Conservation (phyloP, 2,888 invertebrate genomes). For the Polymixis lichenea region DNA sequence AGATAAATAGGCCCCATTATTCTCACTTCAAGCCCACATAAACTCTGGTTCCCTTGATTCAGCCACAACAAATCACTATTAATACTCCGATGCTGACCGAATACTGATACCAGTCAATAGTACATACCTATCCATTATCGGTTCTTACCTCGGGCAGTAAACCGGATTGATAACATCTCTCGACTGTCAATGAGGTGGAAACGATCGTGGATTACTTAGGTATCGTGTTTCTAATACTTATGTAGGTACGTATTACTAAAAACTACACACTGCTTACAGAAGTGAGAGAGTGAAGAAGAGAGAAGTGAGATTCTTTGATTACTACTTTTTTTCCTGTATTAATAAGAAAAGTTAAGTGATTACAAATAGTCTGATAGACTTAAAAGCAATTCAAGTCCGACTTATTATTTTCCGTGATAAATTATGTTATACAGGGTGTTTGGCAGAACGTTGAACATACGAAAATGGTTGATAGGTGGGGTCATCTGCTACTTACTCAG, state of each 20-base stretch:
- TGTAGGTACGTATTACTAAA: background rate
- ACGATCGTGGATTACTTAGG: background rate
- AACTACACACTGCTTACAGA: background rate
- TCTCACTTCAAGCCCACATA: conserved; percentile 36
- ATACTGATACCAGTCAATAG: conserved; percentile 45
- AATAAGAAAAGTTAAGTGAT: no score
- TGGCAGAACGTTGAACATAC: no score
- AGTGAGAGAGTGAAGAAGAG: background rate
- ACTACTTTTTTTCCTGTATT: no score
- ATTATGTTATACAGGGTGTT: no score
- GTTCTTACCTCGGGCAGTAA: background rate
- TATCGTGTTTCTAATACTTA: conserved; percentile 1
- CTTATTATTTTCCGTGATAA: no score
- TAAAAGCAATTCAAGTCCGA: no score
- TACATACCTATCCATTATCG: conserved; percentile 1
- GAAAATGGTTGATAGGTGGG: no score
- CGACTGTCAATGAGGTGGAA: conserved; percentile 28
- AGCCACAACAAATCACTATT: conserved; percentile 50
- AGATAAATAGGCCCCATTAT: conserved; percentile 9
- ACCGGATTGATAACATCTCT: background rate
- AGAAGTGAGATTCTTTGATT: no score
- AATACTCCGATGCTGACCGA: conserved; percentile 30
- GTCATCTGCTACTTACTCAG: no score
- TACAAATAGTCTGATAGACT: no score
- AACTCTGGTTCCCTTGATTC: conserved; percentile 12